phyloP scores from a whole-genome alignment of 1,140 invertebrate genomes.

The Ladona fulva region DNA sequence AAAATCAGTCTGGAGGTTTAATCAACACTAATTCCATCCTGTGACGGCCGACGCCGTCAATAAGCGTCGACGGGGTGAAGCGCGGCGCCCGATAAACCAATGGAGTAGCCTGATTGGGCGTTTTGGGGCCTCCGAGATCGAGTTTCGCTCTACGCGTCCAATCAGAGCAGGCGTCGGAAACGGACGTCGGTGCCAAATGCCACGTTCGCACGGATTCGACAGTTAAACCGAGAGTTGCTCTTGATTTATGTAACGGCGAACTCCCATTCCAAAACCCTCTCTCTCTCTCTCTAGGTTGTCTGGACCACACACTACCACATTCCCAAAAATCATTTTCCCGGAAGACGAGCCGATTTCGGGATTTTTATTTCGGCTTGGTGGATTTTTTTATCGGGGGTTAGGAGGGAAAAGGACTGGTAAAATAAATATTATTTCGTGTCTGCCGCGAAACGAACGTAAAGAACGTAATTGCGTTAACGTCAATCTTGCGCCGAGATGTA shows the following conservation, averaged over 20 bases:
- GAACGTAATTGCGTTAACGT: too few relatives aligned
- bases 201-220: background rate
- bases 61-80: slow-evolving; percentile 1
- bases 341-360: background rate
- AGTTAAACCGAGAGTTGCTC: background rate
- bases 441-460: too few relatives aligned
- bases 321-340: background rate
- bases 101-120: background rate
- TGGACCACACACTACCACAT: too few relatives aligned
- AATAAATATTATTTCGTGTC: too few relatives aligned
- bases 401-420: too few relatives aligned
- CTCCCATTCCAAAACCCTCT: background rate
- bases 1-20: background rate
- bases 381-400: too few relatives aligned
- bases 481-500: too few relatives aligned
- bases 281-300: too few relatives aligned
- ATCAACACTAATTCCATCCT: background rate
- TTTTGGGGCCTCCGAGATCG: background rate
- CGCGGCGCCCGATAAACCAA: slow-evolving; percentile 5
- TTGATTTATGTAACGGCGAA: background rate
- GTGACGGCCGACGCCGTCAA: background rate
- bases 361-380: too few relatives aligned
- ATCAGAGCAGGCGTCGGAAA: slow-evolving; percentile 1
- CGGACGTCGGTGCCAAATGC: background rate
- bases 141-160: background rate